A percentile compares a stretch with the other conserved stretches of the same genome.
Evolutionary conservation across 53 echinoderm and acorn worm species (phyloP).

Genomic region (Mesocentrotus franciscanus): DNA sequence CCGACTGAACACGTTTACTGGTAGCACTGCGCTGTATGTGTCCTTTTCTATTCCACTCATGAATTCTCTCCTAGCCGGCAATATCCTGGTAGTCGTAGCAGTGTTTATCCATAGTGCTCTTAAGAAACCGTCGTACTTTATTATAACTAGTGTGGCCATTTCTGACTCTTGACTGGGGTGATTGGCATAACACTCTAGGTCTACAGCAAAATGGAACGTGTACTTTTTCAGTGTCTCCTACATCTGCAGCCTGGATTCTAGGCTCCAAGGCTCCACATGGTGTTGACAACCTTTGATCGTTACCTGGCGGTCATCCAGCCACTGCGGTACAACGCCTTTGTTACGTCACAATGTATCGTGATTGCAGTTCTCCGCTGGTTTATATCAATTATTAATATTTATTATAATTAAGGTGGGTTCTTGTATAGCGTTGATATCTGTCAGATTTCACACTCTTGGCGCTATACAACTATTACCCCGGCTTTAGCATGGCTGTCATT

Average conservation of each 20-base stretch:
- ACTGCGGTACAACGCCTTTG: constrained; percentile 26
- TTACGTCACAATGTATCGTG: neutral
- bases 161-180: constrained; percentile 38
- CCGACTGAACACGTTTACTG: neutral
- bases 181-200: neutral
- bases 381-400: neutral
- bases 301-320: constrained; percentile 26
- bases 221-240: neutral
- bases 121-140: neutral
- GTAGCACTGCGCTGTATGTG: neutral
- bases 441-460: too few species aligned
- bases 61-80: neutral
- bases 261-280: neutral
- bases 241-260: constrained; percentile 24
- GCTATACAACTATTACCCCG: too few species aligned
- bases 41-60: neutral
- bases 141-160: constrained; percentile 36
- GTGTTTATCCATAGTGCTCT: neutral
- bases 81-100: neutral
- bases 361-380: neutral
- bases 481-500: too few species aligned
- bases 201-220: neutral
- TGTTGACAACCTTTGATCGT: constrained; percentile 7
- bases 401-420: too few species aligned
- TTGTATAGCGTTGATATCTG: too few species aligned